A percentile compares a stretch with the other conserved stretches of the same genome.
phyloP scores from a whole-genome alignment of 2,113 vertebrate genomes.

The Syngnathus floridae region DNA sequence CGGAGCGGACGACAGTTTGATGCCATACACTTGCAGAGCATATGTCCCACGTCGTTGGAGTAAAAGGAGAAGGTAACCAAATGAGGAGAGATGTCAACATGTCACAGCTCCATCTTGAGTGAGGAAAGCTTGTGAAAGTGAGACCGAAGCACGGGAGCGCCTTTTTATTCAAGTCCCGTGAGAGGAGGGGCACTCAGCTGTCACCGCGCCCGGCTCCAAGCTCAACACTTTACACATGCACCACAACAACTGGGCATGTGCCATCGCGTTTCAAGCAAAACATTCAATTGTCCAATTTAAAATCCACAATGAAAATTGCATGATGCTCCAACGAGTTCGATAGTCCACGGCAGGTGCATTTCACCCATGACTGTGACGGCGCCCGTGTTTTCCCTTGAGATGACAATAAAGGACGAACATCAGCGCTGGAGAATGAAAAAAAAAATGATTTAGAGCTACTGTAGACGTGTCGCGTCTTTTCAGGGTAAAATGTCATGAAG shows the following conservation, averaged over 20 bases:
- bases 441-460: neutral
- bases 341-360: constrained; percentile 48
- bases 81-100: constrained; percentile 3
- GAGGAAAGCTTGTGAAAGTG: neutral
- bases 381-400: constrained; percentile 15
- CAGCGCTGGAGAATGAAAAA: neutral
- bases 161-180: constrained; percentile 48
- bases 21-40: constrained; percentile 22
- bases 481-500: neutral
- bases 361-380: constrained; percentile 32
- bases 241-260: constrained; percentile 13
- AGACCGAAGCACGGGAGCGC: constrained; percentile 38
- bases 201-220: constrained; percentile 22
- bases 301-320: constrained; percentile 10
- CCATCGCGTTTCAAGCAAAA: neutral
- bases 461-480: neutral
- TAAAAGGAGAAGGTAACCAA: constrained; percentile 13
- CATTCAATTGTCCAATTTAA: constrained; percentile 6
- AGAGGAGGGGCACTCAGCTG: constrained; percentile 62
- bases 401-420: neutral
- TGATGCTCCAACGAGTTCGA: constrained; percentile 13
- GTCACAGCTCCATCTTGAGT: constrained; percentile 5
- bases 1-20: neutral
- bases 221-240: neutral
- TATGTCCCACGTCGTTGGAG: constrained; percentile 21